Base-by-base conservation (phyloP, 2,113 vertebrate species). In the Ornithorhynchus anatinus region DNA sequence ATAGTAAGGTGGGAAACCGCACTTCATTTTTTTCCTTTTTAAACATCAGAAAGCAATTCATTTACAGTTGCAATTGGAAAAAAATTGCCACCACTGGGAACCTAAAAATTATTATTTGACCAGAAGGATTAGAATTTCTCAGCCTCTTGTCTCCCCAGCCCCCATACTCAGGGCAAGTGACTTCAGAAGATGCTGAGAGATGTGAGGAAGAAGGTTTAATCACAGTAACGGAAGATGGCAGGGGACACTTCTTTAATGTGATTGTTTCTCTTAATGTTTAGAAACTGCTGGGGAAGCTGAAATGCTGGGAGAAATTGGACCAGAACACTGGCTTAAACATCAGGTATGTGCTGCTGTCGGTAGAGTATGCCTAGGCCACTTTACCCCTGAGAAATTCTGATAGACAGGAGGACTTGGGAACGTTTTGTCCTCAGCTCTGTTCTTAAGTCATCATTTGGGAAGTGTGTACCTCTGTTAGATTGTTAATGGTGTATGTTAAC, bases 241-340 rank as follows among this genome's bases (percentile, higher is more conserved):
- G 11, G 33, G 19, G 50, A 3, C 0, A 3, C 11, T 53, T 8
- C 52, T 14, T 68, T 1, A 22, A 1, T 13, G 8, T 1, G 35
- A 19, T 25, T 0, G 6, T 69, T 39, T 74, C 35, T 6, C 38
- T 73, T 20, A 72, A 65, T 82, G 85, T 74, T 37, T 63, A 99
- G 97, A 97, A 91, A 84, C 79, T 97, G 57, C 69, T 88, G 40
- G 89, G 87, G 45, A 97, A 95, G 76, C 82, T 99, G 39, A 92
- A 94, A 64, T 90, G 87, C 76, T 99, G 97, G 97, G 97, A 98
- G 80, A 96, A 90, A 43, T 81, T 97, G 71, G 95, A 96, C 7
- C 94, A 96, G 69, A 92, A 78, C 36, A 95, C 93, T 33, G 96
- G 96, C 69, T 89, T 99, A 73, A 95, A 92, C 79, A 96, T 99